Conservation (phyloP, 2,113 vertebrate species). For the Bagarius yarrelli region DNA sequence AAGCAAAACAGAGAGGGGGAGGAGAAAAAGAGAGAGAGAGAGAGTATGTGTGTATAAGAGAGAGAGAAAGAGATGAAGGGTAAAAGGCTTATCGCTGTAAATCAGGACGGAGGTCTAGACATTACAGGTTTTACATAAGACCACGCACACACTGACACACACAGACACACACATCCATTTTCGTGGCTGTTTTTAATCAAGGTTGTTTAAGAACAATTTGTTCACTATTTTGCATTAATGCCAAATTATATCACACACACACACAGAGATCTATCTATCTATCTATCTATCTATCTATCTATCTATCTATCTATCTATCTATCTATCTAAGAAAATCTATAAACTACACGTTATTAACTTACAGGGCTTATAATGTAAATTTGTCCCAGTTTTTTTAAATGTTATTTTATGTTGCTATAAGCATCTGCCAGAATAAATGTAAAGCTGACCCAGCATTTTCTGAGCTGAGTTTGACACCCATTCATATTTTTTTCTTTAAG, state of each 20-base stretch:
- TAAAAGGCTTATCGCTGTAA: neutral
- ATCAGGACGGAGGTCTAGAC: neutral
- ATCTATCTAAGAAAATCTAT: neutral
- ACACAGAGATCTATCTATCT: too few species aligned
- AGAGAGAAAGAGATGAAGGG: neutral
- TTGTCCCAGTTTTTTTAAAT: too few species aligned
- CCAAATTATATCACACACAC: too few species aligned
- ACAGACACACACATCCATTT: neutral
- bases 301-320: too few species aligned
- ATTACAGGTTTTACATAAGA: neutral
- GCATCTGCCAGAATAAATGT: neutral
- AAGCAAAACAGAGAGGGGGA: constrained; percentile 14
- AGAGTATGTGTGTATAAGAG: too few species aligned
- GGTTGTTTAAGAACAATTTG: neutral
- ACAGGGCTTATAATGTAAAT: too few species aligned
- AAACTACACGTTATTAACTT: neutral
- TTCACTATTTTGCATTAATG: neutral
- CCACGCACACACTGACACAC: neutral
- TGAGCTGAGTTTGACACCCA: neutral
- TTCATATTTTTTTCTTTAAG: neutral
- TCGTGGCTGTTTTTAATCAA: neutral
- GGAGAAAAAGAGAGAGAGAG: constrained; percentile 18
- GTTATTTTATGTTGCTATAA: neutral
- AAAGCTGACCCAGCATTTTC: neutral
- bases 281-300: too few species aligned